phyloP scores from a whole-genome alignment of 2,113 vertebrate species.

The Polypterus senegalus region DNA sequence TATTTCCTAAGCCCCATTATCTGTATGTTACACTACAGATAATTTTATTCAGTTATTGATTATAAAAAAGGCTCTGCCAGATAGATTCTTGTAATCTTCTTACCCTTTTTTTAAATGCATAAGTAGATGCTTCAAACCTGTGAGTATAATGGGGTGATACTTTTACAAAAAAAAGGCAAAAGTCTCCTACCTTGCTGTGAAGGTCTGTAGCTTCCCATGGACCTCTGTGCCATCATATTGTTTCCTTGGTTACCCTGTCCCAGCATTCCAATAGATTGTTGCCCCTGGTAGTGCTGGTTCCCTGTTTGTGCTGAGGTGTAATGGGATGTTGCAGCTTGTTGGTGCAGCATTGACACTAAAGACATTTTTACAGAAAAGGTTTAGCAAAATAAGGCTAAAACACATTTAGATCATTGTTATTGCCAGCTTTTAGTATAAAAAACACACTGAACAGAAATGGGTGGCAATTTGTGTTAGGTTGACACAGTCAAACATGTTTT shows the following conservation, averaged over 20 bases:
- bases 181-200: slow-evolving; percentile 75
- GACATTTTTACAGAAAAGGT: slow-evolving; percentile 27
- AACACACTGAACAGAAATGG: no score
- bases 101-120: no score
- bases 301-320: slow-evolving; percentile 71
- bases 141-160: no score
- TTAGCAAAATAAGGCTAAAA: slow-evolving; percentile 20
- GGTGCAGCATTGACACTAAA: slow-evolving; percentile 89
- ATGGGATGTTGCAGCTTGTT: slow-evolving; percentile 77
- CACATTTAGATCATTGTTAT: slow-evolving; percentile 1
- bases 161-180: background rate
- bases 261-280: slow-evolving; percentile 81
- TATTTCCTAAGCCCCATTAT: no score
- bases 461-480: no score
- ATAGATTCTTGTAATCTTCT: no score
- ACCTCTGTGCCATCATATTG: slow-evolving; percentile 78
- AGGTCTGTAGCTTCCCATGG: slow-evolving; percentile 77
- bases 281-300: slow-evolving; percentile 81
- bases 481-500: no score
- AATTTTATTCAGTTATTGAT: no score
- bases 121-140: no score
- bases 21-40: no score
- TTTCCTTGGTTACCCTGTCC: slow-evolving; percentile 75
- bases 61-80: no score
- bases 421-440: no score